Evolutionary conservation across 2,797 vertebrate species (phyloP), one percentile per base, ranked within the genome.

Genomic region (Enteromius viviparus): DNA sequence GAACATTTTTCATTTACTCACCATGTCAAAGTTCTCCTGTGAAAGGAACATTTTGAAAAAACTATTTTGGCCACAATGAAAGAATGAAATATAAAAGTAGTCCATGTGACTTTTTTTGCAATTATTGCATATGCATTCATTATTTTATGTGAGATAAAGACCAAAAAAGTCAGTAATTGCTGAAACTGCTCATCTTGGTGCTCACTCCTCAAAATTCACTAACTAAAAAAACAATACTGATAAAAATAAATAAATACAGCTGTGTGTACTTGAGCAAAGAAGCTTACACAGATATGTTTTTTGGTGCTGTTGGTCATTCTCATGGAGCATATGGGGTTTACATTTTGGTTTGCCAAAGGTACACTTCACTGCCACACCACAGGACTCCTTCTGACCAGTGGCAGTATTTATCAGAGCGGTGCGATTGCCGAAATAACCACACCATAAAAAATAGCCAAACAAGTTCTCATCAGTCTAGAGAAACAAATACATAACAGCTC

Each of bases 361-460:
- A 26, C 21, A 19, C 40, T 10, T 60, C 15, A 53, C 51, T 82
- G 76, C 69, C 29, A 32, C 26, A 77, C 71, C 85, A 88, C 77
- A 83, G 68, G 78, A 49, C 40, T 55, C 58, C 78, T 85, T 86
- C 78, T n/a, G 81, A 74, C 62, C 78, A 70, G 62, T 29, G 45
- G 81, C 23, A 82, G 60, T 81, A 86, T 88, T 88, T 85, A 71
- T 81, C 85, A 79, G 62, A 49, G 26, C 32, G 15, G 65, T 70
- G 84, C 47, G 17, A 78, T 51, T 58, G 71, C 45, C 14, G 47
- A 53, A 76, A 76, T 55, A 68, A 66, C 72, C 72, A 77, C 64
- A 76, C 37, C 26, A 53, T 55, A 66, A 72, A 47, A 74, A 37
- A 71, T 15, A 77, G 26, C 49, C 40, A 69, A 62, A 69, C 26